These are phyloP conservation scores for Tympanuchus pallidicinctus DNA, from an alignment of 2,113 vertebrate species.

Conservation along the genomic window DNA sequence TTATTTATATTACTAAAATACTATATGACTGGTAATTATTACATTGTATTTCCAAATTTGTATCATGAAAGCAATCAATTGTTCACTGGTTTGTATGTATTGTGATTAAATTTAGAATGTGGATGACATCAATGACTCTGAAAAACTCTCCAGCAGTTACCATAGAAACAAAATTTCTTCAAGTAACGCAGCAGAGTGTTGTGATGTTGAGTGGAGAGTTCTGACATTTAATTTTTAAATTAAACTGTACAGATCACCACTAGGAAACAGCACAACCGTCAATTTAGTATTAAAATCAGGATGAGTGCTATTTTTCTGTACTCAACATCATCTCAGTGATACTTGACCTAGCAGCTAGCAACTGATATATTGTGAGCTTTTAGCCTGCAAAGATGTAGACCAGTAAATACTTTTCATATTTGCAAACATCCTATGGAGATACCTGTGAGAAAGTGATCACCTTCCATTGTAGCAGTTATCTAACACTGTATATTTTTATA, in stretches of 20 bases:
- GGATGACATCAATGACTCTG: constrained; percentile 56
- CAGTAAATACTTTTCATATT: not conserved
- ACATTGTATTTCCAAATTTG: not conserved
- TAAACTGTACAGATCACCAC: constrained; percentile 33
- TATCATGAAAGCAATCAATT: constrained; percentile 33
- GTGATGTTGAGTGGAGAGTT: constrained; percentile 73
- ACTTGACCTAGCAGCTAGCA: not conserved
- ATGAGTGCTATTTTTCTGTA: not conserved
- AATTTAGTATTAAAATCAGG: constrained; percentile 16
- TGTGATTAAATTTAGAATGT: constrained; percentile 59
- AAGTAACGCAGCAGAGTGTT: constrained; percentile 53
- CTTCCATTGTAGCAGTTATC: not conserved
- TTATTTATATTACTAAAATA: constrained; percentile 42
- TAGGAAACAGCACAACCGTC: not conserved
- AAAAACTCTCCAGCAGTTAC: constrained; percentile 71
- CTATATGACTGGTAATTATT: constrained; percentile 3
- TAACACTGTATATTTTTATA: not conserved
- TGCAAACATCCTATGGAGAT: constrained; percentile 10
- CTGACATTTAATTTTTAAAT: constrained; percentile 73
- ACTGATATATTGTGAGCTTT: not conserved
- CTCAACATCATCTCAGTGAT: not conserved
- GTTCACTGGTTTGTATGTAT: constrained; percentile 41
- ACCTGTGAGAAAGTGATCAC: not conserved
- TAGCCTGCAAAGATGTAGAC: constrained; percentile 10
- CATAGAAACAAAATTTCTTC: constrained; percentile 77